These are phyloP conservation scores for Nibea albiflora DNA, from an alignment of 2,113 vertebrate species.

Conservation along the genomic window DNA sequence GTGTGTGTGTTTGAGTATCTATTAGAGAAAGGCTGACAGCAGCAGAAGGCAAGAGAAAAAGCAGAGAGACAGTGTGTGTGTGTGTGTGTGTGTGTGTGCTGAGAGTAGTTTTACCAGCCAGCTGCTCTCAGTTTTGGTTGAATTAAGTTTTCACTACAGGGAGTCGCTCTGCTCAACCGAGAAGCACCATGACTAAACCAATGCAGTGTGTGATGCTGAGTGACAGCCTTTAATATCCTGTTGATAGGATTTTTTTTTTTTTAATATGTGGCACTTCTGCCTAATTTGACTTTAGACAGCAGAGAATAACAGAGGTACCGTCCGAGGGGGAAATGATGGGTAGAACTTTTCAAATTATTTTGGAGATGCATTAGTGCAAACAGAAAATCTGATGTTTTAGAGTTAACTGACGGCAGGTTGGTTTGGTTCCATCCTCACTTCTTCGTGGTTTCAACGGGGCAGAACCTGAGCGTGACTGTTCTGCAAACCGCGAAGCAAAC, in stretches of 20 bases:
- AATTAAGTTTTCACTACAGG: conserved; percentile 33
- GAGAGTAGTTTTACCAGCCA: conserved; percentile 34
- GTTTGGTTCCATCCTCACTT: neutral
- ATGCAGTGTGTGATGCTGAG: conserved; percentile 24
- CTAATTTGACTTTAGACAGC: conserved; percentile 31
- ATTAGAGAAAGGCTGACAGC: conserved; percentile 18
- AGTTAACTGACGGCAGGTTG: too few species aligned
- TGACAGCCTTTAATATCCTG: conserved; percentile 37
- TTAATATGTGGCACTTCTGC: neutral
- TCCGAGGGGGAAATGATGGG: neutral
- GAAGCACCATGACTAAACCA: conserved; percentile 20
- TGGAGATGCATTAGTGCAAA: neutral
- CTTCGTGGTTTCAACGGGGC: neutral
- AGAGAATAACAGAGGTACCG: neutral
- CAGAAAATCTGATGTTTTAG: neutral
- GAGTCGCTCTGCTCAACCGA: conserved; percentile 2
- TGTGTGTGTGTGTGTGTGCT: conserved; percentile 1
- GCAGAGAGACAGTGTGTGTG: neutral
- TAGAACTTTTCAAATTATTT: neutral
- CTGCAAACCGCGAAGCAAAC: neutral
- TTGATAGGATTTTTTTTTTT: conserved; percentile 12
- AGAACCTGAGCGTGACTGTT: neutral
- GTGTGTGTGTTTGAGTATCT: neutral
- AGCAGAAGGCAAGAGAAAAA: conserved; percentile 28
- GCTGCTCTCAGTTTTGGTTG: conserved; percentile 54